phyloP scores from a whole-genome alignment of 1,140 invertebrate species.

The Hyphantria cunea region DNA sequence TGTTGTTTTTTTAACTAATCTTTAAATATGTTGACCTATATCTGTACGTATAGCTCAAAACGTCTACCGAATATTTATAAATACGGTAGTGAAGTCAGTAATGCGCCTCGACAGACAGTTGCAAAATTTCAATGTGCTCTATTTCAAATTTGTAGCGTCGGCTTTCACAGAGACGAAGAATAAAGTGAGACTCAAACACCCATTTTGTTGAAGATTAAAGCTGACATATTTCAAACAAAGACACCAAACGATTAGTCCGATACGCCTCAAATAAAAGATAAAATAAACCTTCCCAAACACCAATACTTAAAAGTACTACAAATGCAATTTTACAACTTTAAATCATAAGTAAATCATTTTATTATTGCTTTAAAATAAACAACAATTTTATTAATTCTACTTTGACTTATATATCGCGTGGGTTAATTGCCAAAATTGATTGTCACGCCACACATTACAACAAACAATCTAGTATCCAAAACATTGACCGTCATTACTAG shows the following conservation, averaged over 20 bases:
- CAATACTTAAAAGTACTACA: constrained; percentile 1
- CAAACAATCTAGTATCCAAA: too few species aligned
- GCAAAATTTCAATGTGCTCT: constrained; percentile 79
- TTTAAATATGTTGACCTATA: constrained; percentile 71
- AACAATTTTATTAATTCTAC: constrained; percentile 16
- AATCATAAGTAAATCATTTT: constrained; percentile 3
- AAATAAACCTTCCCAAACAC: not conserved
- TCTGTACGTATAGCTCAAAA: constrained; percentile 61
- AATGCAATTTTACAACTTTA: constrained; percentile 5
- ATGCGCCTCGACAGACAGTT: constrained; percentile 75
- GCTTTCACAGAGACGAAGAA: constrained; percentile 56
- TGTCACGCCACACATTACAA: not conserved
- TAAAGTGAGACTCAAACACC: constrained; percentile 36
- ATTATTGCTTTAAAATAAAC: constrained; percentile 13
- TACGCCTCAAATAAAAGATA: not conserved
- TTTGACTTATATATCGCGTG: too few species aligned
- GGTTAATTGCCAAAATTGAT: constrained; percentile 14
- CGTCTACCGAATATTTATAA: constrained; percentile 75
- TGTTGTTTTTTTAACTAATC: constrained; percentile 55
- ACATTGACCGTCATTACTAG: too few species aligned
- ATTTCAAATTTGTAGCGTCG: constrained; percentile 67
- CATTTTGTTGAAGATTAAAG: constrained; percentile 23
- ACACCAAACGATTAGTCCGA: constrained; percentile 15
- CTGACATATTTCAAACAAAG: constrained; percentile 15
- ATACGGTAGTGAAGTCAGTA: constrained; percentile 73